phyloP scores from a whole-genome alignment of 2,888 invertebrate species.

The Tenthredo amoena region DNA sequence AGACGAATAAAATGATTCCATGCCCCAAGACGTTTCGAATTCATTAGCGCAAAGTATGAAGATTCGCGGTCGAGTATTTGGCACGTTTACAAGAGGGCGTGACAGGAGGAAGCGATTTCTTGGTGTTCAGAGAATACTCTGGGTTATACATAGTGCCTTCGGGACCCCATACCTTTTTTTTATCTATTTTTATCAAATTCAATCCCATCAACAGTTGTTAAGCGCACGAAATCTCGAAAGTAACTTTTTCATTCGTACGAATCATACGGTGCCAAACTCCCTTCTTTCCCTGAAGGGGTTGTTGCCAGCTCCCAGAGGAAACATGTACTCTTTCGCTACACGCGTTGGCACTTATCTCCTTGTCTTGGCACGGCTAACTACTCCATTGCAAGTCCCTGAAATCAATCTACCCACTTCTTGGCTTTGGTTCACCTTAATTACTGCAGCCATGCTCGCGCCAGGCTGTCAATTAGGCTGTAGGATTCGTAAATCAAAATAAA shows the following conservation, averaged over 20 bases:
- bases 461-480: not conserved
- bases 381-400: slow-evolving; percentile 21
- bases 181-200: slow-evolving; percentile 10
- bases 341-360: slow-evolving; percentile 43
- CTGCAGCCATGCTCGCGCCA: not conserved
- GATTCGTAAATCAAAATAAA: not conserved
- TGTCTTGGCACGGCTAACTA: not conserved
- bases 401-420: slow-evolving; percentile 37
- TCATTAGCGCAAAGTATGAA: not conserved
- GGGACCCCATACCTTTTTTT: not conserved
- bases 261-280: slow-evolving; percentile 13
- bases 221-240: slow-evolving; percentile 8
- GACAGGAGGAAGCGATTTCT: not conserved
- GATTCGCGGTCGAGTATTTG: not conserved
- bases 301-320: slow-evolving; percentile 30
- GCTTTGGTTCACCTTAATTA: slow-evolving; percentile 27
- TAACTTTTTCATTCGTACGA: slow-evolving; percentile 24
- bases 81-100: slow-evolving; percentile 11
- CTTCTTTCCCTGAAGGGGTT: not conserved
- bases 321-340: slow-evolving; percentile 41
- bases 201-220: slow-evolving; percentile 2
- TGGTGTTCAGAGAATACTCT: not conserved
- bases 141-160: not conserved
- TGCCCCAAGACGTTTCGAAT: not conserved
- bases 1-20: not conserved